phyloP scores from a whole-genome alignment of 1,140 invertebrate genomes.

The Himalopsyche phryganea region DNA sequence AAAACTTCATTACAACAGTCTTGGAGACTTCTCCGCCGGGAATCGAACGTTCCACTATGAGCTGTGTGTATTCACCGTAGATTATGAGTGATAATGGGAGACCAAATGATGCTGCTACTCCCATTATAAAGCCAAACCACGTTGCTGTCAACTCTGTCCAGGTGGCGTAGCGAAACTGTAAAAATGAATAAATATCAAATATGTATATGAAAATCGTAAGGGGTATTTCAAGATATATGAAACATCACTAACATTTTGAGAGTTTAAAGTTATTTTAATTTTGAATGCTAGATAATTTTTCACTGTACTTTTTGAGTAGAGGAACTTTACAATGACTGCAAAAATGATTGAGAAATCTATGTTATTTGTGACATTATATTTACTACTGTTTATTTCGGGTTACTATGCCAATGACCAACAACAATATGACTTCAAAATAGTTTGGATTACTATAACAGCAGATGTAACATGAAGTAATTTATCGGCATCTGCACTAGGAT shows the following conservation, averaged over 20 bases:
- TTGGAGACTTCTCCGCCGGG: constrained; percentile 43
- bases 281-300: too few relatives aligned
- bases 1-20: constrained; percentile 42
- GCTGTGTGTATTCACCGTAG: constrained; percentile 66
- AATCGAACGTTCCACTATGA: constrained; percentile 55
- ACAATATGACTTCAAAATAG: too few relatives aligned
- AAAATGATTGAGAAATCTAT: too few relatives aligned
- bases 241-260: not conserved
- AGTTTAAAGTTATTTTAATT: not conserved
- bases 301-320: too few relatives aligned
- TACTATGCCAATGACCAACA: too few relatives aligned
- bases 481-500: too few relatives aligned
- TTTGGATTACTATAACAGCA: too few relatives aligned
- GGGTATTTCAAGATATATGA: not conserved
- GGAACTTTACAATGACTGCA: too few relatives aligned
- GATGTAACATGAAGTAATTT: too few relatives aligned
- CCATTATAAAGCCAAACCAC: constrained; percentile 35
- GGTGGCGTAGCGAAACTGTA: constrained; percentile 47
- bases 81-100: constrained; percentile 66
- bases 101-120: constrained; percentile 38
- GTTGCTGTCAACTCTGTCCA: constrained; percentile 36
- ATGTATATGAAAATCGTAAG: constrained; percentile 6
- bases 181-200: constrained; percentile 16
- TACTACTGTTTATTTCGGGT: too few relatives aligned
- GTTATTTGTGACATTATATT: too few relatives aligned